These are phyloP conservation scores for Baryphthengus martii DNA, from an alignment of 2,113 vertebrate species.

Conservation along the genomic window DNA sequence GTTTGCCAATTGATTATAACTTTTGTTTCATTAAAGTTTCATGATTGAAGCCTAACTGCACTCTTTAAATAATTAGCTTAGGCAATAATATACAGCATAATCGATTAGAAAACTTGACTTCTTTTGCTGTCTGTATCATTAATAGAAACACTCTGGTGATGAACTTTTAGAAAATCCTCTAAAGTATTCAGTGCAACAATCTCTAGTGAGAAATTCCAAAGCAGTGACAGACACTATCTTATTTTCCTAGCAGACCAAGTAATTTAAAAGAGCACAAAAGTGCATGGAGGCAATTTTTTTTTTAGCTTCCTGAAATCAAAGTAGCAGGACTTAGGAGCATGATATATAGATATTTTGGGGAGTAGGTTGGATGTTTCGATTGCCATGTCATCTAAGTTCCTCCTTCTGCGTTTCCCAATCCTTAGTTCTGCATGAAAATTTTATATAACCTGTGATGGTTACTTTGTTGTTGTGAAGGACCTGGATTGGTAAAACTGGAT, in stretches of 20 bases:
- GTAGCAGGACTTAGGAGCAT: not conserved
- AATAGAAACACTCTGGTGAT: not conserved
- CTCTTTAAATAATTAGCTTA: not conserved
- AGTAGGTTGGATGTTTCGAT: not conserved
- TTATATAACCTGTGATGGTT: not conserved
- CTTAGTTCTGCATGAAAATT: not conserved
- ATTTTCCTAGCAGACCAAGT: not conserved
- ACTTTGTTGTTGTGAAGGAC: not conserved
- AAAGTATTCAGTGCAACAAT: not conserved
- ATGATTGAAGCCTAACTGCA: not conserved
- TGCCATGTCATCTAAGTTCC: not conserved
- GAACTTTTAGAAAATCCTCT: not conserved
- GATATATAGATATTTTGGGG: not conserved
- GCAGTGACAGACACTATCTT: not conserved
- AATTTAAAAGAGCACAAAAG: not conserved
- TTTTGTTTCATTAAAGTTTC: not conserved
- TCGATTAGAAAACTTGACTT: not conserved
- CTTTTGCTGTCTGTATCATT: not conserved
- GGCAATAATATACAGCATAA: not conserved
- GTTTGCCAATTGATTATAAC: not conserved
- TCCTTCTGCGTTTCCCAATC: not conserved
- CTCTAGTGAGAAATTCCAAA: not conserved
- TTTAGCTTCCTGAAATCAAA: not conserved
- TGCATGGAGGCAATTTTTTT: not conserved
- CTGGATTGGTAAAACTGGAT: not conserved